phyloP scores from a whole-genome alignment of 2,888 invertebrate genomes.

The Eudasyphora cyanicolor region DNA sequence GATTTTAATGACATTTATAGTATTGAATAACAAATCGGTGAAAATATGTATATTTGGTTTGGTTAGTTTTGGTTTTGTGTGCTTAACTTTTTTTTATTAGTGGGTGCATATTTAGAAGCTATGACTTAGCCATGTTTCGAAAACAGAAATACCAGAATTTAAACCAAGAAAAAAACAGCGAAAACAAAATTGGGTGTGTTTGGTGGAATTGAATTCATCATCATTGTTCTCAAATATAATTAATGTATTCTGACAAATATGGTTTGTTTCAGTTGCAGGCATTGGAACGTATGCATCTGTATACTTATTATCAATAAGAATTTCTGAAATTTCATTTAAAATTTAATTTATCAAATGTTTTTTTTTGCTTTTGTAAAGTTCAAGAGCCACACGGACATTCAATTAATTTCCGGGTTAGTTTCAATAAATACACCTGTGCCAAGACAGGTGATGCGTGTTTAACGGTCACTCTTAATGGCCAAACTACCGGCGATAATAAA shows the following conservation, averaged over 20 bases:
- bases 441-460: too few relatives aligned
- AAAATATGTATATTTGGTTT: not conserved
- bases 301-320: too few relatives aligned
- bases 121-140: not conserved
- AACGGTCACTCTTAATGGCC: too few relatives aligned
- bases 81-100: too few relatives aligned
- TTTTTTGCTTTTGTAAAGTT: not conserved
- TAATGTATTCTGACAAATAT: not conserved
- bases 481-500: too few relatives aligned
- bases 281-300: not conserved
- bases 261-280: not conserved
- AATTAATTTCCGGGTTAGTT: conserved; percentile 6
- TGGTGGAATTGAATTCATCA: not conserved
- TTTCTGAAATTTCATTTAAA: not conserved
- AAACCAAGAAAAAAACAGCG: too few relatives aligned
- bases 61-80: too few relatives aligned
- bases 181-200: conserved; percentile 3
- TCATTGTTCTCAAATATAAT: not conserved
- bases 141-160: not conserved
- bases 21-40: too few relatives aligned
- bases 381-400: not conserved
- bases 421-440: not conserved
- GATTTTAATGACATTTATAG: conserved; percentile 37
- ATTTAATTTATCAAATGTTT: not conserved
- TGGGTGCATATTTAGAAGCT: not conserved